Percentiles rank a stretch among this genome's conserved stretches.
Evolutionary conservation across 2,888 invertebrate species (phyloP).

Genomic region (Hartigia nigra): DNA sequence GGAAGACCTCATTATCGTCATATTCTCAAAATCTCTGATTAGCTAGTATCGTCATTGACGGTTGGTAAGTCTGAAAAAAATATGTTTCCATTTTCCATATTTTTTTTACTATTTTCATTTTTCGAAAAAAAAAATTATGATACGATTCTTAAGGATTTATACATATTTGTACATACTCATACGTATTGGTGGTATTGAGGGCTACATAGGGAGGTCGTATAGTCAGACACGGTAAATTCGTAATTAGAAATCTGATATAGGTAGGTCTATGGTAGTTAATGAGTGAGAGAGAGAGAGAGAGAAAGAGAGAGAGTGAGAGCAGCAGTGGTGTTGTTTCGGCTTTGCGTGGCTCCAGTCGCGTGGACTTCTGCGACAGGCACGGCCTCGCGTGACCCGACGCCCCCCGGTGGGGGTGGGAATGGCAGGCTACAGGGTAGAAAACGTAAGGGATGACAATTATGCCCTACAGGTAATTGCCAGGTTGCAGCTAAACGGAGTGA

Average conservation of each 20-base stretch:
- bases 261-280: conserved; percentile 50
- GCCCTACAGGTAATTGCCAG: conserved; percentile 63
- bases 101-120: neutral
- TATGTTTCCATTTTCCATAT: neutral
- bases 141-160: neutral
- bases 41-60: conserved; percentile 10
- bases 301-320: conserved; percentile 36
- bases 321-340: conserved; percentile 58
- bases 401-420: conserved; percentile 30
- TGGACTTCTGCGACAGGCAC: conserved; percentile 65
- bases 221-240: conserved; percentile 54
- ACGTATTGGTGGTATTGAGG: neutral
- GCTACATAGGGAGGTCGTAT: neutral
- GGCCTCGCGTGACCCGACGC: conserved; percentile 64
- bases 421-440: conserved; percentile 42
- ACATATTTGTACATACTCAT: neutral
- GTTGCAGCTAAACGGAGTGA: conserved; percentile 59
- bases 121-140: neutral
- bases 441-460: conserved; percentile 65
- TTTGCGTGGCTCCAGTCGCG: conserved; percentile 63
- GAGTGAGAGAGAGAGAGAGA: conserved; percentile 19
- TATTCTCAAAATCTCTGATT: conserved; percentile 23
- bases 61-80: conserved; percentile 24
- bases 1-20: neutral
- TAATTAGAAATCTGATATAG: conserved; percentile 65